phyloP scores from a whole-genome alignment of 2,797 vertebrate species.

The Masticophis lateralis region DNA sequence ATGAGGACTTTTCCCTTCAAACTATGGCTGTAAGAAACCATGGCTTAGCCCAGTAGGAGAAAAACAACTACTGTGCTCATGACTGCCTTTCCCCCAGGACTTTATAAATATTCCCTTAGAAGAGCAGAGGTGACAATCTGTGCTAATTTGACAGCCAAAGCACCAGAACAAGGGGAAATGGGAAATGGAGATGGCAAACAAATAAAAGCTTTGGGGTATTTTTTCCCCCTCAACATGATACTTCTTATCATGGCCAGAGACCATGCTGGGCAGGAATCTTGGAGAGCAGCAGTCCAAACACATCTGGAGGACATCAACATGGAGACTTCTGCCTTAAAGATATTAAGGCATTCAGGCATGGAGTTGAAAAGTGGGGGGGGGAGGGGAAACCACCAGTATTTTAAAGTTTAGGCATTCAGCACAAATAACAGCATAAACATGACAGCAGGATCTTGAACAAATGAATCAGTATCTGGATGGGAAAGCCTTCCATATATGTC shows the following conservation, averaged over 20 bases:
- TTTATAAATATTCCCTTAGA: not conserved
- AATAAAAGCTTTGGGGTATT: not conserved
- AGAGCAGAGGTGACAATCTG: not conserved
- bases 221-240: not conserved
- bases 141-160: not conserved
- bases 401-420: not conserved
- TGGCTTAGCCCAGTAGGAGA: not conserved
- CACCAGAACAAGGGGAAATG: not conserved
- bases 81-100: no score
- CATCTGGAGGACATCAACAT: not conserved
- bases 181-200: not conserved
- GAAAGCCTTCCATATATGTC: not conserved
- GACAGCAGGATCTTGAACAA: not conserved
- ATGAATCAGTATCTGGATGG: not conserved
- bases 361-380: not conserved
- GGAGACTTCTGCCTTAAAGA: not conserved
- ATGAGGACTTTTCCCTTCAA: not conserved
- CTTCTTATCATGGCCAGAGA: not conserved
- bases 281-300: not conserved
- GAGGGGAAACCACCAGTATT: not conserved
- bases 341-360: not conserved
- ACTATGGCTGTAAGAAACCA: not conserved
- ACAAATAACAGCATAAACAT: not conserved
- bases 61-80: not conserved
- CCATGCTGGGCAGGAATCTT: not conserved